These are phyloP conservation scores for Drosophila anomalipes DNA, from an alignment of 2,888 invertebrate genomes.

Conservation along the genomic window DNA sequence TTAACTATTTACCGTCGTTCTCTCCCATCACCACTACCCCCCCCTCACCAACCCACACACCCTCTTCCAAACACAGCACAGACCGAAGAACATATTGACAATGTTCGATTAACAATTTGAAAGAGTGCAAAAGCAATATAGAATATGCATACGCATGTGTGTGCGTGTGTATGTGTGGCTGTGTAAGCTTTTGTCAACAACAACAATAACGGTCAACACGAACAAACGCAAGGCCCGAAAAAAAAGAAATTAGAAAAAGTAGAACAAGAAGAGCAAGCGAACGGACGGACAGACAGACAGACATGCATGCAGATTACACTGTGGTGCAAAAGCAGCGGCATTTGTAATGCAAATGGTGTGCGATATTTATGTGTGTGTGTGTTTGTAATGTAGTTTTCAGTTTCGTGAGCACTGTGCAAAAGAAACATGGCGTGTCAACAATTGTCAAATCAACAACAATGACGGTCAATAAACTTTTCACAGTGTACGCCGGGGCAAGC, in stretches of 20 bases:
- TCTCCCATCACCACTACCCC: not conserved
- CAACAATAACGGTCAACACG: slow-evolving; percentile 66
- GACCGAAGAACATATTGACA: slow-evolving; percentile 11
- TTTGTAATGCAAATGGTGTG: slow-evolving; percentile 28
- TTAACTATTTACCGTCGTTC: not conserved
- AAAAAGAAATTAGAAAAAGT: slow-evolving; percentile 35
- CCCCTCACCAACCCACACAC: no score
- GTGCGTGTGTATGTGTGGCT: slow-evolving; percentile 9
- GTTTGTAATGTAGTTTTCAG: slow-evolving; percentile 3
- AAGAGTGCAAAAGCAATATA: slow-evolving; percentile 32
- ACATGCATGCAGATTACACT: slow-evolving; percentile 46
- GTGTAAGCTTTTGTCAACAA: slow-evolving; percentile 31
- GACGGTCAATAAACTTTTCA: slow-evolving; percentile 80
- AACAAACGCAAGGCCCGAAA: slow-evolving; percentile 54
- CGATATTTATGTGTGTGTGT: slow-evolving; percentile 8
- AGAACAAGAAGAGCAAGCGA: slow-evolving; percentile 43
- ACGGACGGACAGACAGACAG: slow-evolving; percentile 15
- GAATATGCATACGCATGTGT: slow-evolving; percentile 16
- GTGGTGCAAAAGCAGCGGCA: slow-evolving; percentile 39
- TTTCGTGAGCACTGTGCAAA: slow-evolving; percentile 52
- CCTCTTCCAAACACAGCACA: not conserved
- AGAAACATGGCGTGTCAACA: slow-evolving; percentile 69
- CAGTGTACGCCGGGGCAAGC: slow-evolving; percentile 46
- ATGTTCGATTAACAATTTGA: slow-evolving; percentile 51
- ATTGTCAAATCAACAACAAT: slow-evolving; percentile 80